These are phyloP conservation scores for Anthonomus grandis DNA, from an alignment of 1,140 invertebrate genomes.

Conservation along the genomic window DNA sequence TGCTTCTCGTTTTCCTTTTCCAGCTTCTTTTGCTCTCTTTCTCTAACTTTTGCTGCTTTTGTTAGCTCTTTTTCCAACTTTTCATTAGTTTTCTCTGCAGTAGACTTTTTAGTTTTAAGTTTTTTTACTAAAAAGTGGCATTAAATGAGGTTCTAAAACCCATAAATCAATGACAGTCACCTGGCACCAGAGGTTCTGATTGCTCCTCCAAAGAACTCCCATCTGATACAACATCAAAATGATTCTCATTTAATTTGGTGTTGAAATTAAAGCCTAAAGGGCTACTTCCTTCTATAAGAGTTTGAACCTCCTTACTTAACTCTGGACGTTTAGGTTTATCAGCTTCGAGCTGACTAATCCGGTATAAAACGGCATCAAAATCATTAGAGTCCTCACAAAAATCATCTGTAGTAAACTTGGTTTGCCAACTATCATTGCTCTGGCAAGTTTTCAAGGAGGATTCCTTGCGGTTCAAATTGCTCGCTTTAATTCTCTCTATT, in stretches of 20 bases:
- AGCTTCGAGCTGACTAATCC: background rate
- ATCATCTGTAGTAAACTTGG: conserved; percentile 9
- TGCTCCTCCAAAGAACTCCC: no score
- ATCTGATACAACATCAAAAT: no score
- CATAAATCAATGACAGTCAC: no score
- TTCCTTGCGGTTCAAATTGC: no score
- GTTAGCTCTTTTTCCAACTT: conserved; percentile 18
- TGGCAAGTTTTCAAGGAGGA: no score
- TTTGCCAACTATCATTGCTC: no score
- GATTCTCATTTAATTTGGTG: no score
- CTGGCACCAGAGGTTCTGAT: no score
- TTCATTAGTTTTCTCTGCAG: conserved; percentile 12
- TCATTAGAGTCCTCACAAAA: conserved; percentile 16
- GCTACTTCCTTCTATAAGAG: no score
- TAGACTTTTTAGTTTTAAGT: conserved; percentile 15
- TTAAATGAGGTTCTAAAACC: no score
- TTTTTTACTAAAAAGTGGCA: background rate
- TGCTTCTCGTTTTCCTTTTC: conserved; percentile 45
- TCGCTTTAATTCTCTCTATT: no score
- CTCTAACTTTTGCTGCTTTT: conserved; percentile 18
- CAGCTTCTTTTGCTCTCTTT: conserved; percentile 40
- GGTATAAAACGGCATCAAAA: background rate
- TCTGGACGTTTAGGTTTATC: background rate
- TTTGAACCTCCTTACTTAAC: background rate
- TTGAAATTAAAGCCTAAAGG: no score